Percentiles rank a stretch among this genome's conserved stretches.
These are phyloP conservation scores for Drymodes brunneopygia DNA, from an alignment of 2,113 vertebrate genomes.

Conservation along the genomic window DNA sequence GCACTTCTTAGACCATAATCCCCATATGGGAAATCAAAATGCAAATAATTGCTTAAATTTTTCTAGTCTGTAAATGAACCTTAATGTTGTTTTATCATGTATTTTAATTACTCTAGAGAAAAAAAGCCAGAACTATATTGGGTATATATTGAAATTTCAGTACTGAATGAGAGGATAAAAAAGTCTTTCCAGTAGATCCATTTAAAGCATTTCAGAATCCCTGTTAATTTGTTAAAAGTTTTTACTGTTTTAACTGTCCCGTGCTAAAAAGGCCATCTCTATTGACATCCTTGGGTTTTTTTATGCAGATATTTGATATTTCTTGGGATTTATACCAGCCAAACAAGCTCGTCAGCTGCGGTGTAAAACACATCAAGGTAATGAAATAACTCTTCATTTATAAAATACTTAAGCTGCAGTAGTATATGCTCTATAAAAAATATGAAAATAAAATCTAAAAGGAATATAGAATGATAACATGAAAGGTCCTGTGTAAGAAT, in stretches of 20 bases:
- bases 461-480: neutral
- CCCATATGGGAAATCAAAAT: neutral
- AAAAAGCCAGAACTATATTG: neutral
- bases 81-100: neutral
- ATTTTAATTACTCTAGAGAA: neutral
- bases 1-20: neutral
- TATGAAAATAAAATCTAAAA: neutral
- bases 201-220: neutral
- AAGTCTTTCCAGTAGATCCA: neutral
- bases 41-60: neutral
- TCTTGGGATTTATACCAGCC: constrained; percentile 96
- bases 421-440: neutral
- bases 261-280: neutral
- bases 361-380: constrained; percentile 98
- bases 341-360: constrained; percentile 94
- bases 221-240: neutral
- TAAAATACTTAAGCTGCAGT: neutral
- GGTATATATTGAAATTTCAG: neutral
- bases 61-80: neutral
- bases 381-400: neutral
- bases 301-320: constrained; percentile 92
- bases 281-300: neutral
- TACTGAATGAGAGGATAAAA: neutral
- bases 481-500: neutral
- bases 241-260: neutral